These are phyloP conservation scores for Nycticorax nycticorax DNA, from an alignment of 2,113 vertebrate species.

Conservation along the genomic window DNA sequence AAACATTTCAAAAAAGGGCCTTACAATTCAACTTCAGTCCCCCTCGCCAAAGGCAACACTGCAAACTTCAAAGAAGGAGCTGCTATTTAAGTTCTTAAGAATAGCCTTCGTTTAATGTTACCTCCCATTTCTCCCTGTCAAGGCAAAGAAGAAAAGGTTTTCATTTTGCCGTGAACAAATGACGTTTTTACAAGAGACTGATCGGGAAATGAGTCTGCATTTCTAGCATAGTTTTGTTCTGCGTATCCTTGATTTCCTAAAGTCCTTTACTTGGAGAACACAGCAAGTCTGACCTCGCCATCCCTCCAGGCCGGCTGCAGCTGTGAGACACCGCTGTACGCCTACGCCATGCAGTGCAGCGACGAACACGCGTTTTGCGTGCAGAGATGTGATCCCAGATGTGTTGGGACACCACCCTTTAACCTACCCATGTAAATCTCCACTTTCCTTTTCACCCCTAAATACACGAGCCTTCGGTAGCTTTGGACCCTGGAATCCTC, in stretches of 20 bases:
- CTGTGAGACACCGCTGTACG: accelerated
- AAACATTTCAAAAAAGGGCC: not conserved
- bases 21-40: not conserved
- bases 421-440: not conserved
- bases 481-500: not conserved
- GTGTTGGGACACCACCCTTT: not conserved
- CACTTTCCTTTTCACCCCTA: not conserved
- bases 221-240: not conserved
- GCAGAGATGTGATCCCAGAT: not conserved
- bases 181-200: not conserved
- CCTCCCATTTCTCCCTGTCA: not conserved
- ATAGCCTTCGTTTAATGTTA: not conserved
- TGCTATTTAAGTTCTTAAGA: not conserved
- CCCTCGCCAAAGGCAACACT: not conserved
- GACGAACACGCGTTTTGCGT: not conserved
- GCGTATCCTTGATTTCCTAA: not conserved
- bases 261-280: not conserved
- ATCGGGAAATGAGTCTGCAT: not conserved
- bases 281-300: not conserved
- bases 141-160: not conserved
- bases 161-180: not conserved
- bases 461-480: not conserved
- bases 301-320: not conserved
- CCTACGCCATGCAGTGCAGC: not conserved
- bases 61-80: not conserved